phyloP scores from a whole-genome alignment of 2,113 vertebrate genomes.

The Protomyctophum bolini region DNA sequence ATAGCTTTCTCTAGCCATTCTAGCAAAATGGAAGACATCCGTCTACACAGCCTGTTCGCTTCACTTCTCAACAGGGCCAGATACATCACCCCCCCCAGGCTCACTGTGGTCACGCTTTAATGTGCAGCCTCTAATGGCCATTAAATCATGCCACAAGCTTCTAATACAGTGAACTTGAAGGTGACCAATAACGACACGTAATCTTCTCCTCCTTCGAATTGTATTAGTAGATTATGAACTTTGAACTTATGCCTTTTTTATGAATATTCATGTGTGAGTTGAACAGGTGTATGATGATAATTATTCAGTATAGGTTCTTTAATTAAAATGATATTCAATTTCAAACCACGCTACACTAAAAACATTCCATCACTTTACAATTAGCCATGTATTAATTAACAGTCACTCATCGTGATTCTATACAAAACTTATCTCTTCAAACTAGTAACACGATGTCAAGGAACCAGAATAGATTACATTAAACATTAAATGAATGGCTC shows the following conservation, averaged over 20 bases:
- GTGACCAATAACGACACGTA: background rate
- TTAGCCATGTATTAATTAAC: background rate
- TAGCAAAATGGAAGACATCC: slow-evolving; percentile 55
- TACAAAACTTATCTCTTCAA: no score
- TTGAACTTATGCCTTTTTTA: background rate
- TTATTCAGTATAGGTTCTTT: no score
- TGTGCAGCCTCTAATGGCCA: slow-evolving; percentile 45
- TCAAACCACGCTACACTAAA: background rate
- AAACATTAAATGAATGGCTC: no score
- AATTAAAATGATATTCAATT: no score
- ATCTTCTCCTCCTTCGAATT: background rate
- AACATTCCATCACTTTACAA: background rate
- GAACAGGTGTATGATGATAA: no score
- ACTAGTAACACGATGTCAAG: no score
- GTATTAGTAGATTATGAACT: background rate
- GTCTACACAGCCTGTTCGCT: slow-evolving; percentile 46
- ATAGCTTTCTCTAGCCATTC: slow-evolving; percentile 22
- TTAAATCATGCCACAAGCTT: slow-evolving; percentile 47
- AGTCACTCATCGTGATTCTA: background rate
- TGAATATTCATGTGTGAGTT: no score
- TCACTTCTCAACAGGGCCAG: slow-evolving; percentile 37
- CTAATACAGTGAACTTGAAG: slow-evolving; percentile 8
- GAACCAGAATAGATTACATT: no score
- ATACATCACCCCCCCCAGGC: slow-evolving; percentile 52
- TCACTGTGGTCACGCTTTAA: slow-evolving; percentile 33